Base-by-base conservation (phyloP, 92 coral and sea anemone genomes). In the Desmophyllum pertusum region DNA sequence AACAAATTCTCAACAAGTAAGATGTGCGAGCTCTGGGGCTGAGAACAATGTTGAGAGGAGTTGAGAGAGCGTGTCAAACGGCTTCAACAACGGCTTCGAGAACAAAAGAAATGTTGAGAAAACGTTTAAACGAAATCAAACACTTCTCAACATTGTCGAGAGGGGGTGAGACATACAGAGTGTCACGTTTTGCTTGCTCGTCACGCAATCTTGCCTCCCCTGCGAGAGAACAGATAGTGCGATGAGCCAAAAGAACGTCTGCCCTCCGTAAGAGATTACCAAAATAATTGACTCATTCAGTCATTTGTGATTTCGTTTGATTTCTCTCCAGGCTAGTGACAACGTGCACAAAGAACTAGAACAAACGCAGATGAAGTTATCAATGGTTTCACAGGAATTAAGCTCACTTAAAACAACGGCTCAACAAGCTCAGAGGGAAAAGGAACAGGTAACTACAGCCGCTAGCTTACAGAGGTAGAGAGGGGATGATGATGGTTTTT, bases 351-450 rank as follows among this genome's bases (percentile, higher is more conserved):
- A 91, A 51, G 95, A 94, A 81, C 85, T 94, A 83, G 89, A 90
- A 23, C 93, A 94, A 52, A 81, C 93, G 39, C 88, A 74, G 45
- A 84, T 87, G 57, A 94, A 89, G 46, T 75, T 81, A 36, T 89
- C 91, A 45, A 53, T 89, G 15, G 93, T 91, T 72, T 69, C 86
- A 43, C 98, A 94, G 76, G 95, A 94, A 43, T 55, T 92, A n/a
- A 66, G 51, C 11, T 86, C 92, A 0, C 78, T 92, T 69, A 94
- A 94, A 70, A 65, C 92, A 23, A 78, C 93, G 1, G 81, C 87
- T 37, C 95, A 94, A 38, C 95, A 93, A 82, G 65, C 93, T 1
- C 83, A 76, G 70, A 84, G 93, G 66, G 96, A 91, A 77, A 88
- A 92, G 35, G 92, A 92, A 46, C 93, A 89, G 95, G 98, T 93